These are phyloP conservation scores for Lepidotrigona ventralis DNA, from an alignment of 1,140 invertebrate genomes.

Conservation along the genomic window DNA sequence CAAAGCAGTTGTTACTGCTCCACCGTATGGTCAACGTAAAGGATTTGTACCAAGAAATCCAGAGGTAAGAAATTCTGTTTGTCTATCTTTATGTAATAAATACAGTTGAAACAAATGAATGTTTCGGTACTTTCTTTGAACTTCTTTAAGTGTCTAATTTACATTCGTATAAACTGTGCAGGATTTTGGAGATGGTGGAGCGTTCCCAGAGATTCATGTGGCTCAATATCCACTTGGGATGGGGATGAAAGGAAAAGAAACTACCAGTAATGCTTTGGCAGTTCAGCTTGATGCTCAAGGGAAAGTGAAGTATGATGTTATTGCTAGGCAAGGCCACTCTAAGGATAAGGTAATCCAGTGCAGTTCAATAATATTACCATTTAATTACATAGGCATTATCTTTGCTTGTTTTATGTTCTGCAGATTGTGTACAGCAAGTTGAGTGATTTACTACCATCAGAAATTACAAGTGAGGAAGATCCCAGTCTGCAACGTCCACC, in stretches of 20 bases:
- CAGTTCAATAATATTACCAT: not conserved
- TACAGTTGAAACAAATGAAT: not conserved
- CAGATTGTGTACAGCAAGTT: slow-evolving; percentile 97
- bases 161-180: slow-evolving; percentile 37
- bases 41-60: slow-evolving; percentile 95
- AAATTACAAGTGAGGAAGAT: slow-evolving; percentile 95
- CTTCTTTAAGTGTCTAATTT: not conserved
- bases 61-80: slow-evolving; percentile 85
- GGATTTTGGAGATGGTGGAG: slow-evolving; percentile 97
- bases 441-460: slow-evolving; percentile 95
- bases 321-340: slow-evolving; percentile 96
- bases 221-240: slow-evolving; percentile 97
- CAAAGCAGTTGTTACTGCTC: slow-evolving; percentile 92
- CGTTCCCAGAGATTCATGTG: slow-evolving; percentile 98
- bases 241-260: slow-evolving; percentile 87
- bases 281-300: slow-evolving; percentile 96
- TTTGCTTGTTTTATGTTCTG: slow-evolving; percentile 16
- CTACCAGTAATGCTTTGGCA: slow-evolving; percentile 93
- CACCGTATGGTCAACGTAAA: slow-evolving; percentile 96
- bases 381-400: not conserved
- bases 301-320: slow-evolving; percentile 98
- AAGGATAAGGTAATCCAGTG: slow-evolving; percentile 91
- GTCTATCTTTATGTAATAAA: not conserved
- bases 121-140: not conserved
- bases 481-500: slow-evolving; percentile 91